These are phyloP conservation scores for Trachops cirrhosus DNA, from an alignment of 2,797 vertebrate genomes.

Conservation along the genomic window DNA sequence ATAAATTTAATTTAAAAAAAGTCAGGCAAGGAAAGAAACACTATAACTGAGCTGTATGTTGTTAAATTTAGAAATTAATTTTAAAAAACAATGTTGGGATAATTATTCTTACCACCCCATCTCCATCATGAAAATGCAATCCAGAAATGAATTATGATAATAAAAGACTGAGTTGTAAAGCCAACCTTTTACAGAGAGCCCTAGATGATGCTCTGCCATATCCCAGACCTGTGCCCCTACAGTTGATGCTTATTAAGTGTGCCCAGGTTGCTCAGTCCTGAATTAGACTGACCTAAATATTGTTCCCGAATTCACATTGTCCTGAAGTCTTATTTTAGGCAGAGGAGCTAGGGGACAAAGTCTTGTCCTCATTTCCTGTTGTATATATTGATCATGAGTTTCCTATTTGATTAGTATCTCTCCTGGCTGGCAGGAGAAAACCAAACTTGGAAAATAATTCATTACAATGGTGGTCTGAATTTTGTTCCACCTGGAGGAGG, in stretches of 20 bases:
- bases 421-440: background rate
- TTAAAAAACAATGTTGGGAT: background rate
- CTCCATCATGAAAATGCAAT: background rate
- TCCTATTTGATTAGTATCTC: background rate
- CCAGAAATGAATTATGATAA: background rate
- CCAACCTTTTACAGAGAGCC: background rate
- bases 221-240: background rate
- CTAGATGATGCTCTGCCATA: too few species aligned
- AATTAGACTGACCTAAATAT: background rate
- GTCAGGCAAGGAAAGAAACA: background rate
- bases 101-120: background rate
- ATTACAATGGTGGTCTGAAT: background rate
- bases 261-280: background rate
- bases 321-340: background rate
- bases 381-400: background rate
- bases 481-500: background rate
- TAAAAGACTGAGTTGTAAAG: background rate
- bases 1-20: background rate
- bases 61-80: background rate
- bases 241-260: fast-evolving
- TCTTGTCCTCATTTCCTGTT: background rate
- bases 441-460: background rate
- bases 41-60: fast-evolving
- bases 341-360: background rate
- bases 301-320: background rate